These are phyloP conservation scores for Melinopterus prodromus DNA, from an alignment of 2,888 invertebrate species.

Conservation along the genomic window DNA sequence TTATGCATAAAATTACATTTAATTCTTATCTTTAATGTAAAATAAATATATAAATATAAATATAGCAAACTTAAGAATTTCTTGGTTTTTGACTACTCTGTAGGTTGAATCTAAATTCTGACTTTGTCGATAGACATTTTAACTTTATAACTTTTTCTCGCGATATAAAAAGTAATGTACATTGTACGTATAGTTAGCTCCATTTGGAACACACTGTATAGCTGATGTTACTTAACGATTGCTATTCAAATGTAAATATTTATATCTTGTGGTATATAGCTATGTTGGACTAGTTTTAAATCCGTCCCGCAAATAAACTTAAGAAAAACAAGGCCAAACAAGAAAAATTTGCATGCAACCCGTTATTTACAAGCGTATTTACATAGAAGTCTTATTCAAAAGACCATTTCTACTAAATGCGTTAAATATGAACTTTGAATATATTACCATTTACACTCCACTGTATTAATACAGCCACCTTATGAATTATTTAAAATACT, in stretches of 20 bases:
- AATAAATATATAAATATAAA: no score
- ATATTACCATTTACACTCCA: background rate
- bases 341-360: background rate
- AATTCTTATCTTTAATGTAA: no score
- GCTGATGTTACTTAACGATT: no score
- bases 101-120: no score
- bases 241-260: background rate
- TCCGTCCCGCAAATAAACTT: background rate
- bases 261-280: background rate
- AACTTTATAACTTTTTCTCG: no score
- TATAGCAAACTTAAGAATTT: no score
- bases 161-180: no score
- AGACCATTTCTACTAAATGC: background rate
- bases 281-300: background rate
- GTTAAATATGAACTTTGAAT: background rate
- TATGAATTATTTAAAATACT: background rate
- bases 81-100: no score
- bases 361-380: background rate
- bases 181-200: no score
- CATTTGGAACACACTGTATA: no score
- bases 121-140: no score
- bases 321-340: background rate
- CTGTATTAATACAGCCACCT: background rate
- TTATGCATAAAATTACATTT: no score
- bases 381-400: background rate